Conservation (phyloP, 2,797 vertebrate species). For the Echeneis naucrates region DNA sequence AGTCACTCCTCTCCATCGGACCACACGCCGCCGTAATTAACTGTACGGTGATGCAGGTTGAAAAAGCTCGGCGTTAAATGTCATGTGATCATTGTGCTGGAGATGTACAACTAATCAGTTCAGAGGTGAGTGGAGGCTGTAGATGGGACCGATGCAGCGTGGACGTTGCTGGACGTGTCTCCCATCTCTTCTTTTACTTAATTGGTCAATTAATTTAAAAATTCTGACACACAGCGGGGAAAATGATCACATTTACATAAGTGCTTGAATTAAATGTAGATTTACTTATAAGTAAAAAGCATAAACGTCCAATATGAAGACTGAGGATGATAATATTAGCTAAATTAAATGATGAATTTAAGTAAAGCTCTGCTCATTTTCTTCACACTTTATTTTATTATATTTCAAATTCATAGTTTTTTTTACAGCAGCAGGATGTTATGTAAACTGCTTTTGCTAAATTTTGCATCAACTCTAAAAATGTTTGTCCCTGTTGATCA, state of each 20-base stretch:
- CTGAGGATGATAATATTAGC: background rate
- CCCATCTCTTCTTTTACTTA: background rate
- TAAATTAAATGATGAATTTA: background rate
- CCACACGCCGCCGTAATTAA: slow-evolving; percentile 15
- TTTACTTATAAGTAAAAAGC: background rate
- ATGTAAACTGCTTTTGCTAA: no score
- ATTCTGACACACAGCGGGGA: no score
- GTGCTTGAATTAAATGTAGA: background rate
- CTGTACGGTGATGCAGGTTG: background rate
- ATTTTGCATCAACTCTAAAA: no score
- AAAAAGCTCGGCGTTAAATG: slow-evolving; percentile 48
- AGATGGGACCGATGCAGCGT: no score
- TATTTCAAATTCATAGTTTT: no score
- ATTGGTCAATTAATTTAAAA: no score
- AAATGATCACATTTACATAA: background rate
- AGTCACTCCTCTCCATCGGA: slow-evolving; percentile 42
- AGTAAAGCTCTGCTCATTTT: background rate
- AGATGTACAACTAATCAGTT: slow-evolving; percentile 5
- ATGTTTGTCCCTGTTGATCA: no score
- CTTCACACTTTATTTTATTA: no score
- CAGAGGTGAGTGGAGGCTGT: slow-evolving; percentile 21
- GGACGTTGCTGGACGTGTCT: background rate
- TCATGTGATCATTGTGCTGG: slow-evolving; percentile 29
- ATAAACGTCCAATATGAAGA: background rate
- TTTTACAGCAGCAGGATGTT: no score